A percentile compares a stretch with the other conserved stretches of the same genome.
phyloP scores from a whole-genome alignment of 2,113 vertebrate species.

The Trichomycterus rosablanca region DNA sequence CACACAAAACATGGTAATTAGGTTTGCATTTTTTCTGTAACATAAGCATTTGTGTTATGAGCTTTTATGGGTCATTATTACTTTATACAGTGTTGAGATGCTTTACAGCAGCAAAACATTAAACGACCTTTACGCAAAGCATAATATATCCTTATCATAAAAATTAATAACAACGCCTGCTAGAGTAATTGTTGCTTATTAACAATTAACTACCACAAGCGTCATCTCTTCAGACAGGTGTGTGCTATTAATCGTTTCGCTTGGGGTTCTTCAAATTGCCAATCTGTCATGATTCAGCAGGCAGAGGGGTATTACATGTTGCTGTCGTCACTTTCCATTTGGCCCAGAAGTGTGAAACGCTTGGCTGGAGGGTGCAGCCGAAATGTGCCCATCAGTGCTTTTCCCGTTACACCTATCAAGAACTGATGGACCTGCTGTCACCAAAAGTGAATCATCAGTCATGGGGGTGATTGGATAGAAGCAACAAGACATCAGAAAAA shows the following conservation, averaged over 20 bases:
- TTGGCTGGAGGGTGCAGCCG: conserved; percentile 4
- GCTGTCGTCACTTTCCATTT: conserved; percentile 20
- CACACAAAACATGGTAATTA: too few relatives aligned
- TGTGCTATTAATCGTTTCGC: conserved; percentile 4
- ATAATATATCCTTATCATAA: too few relatives aligned
- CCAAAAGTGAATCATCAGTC: conserved; percentile 18
- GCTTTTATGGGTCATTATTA: too few relatives aligned
- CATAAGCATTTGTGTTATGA: too few relatives aligned
- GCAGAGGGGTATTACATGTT: conserved; percentile 10
- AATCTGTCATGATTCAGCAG: not conserved
- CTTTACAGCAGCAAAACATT: too few relatives aligned
- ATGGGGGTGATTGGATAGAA: conserved; percentile 4
- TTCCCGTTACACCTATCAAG: conserved; percentile 24
- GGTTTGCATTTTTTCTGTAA: too few relatives aligned
- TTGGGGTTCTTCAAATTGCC: conserved; percentile 4
- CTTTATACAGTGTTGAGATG: too few relatives aligned
- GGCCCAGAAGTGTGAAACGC: conserved; percentile 5
- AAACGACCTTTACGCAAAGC: too few relatives aligned
- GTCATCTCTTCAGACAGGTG: not conserved
- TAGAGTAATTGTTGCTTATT: too few relatives aligned
- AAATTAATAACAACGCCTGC: too few relatives aligned
- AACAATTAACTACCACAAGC: too few relatives aligned
- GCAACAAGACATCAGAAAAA: conserved; percentile 5
- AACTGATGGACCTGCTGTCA: conserved; percentile 16
- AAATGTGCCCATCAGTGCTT: conserved; percentile 12